A percentile compares a stretch with the other conserved stretches of the same genome.
phyloP scores from a whole-genome alignment of 2,113 vertebrate species.

The Anoura caudifer region DNA sequence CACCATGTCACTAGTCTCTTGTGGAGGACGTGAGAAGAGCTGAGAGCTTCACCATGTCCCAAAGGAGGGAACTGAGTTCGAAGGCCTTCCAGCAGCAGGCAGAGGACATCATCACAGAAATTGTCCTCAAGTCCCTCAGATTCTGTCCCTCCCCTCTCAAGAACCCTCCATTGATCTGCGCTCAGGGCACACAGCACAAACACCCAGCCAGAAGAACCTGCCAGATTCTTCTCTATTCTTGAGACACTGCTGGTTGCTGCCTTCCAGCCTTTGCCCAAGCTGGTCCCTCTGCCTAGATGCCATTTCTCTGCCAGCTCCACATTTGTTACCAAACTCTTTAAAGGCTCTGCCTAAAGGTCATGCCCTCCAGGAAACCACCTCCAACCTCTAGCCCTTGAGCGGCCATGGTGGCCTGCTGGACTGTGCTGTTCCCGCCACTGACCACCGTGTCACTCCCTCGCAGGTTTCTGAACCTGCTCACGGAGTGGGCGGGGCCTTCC shows the following conservation, averaged over 20 bases:
- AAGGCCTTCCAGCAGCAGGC: neutral
- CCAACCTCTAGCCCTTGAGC: neutral
- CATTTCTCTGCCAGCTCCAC: neutral
- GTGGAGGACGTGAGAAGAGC: neutral
- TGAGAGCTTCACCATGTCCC: neutral
- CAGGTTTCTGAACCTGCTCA: neutral
- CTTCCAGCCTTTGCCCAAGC: neutral
- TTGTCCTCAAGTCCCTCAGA: neutral
- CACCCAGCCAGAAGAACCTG: neutral
- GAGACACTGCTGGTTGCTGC: neutral
- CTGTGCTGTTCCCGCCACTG: neutral
- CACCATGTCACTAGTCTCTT: neutral
- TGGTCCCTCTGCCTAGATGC: neutral
- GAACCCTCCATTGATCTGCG: neutral
- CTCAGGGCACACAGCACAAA: neutral
- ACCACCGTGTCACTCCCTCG: neutral
- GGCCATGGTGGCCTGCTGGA: fast-evolving
- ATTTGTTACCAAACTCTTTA: neutral
- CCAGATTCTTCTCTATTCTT: neutral
- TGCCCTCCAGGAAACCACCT: neutral
- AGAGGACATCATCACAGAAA: neutral
- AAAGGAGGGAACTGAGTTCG: constrained; percentile 11
- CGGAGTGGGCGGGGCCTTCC: neutral
- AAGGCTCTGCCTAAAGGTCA: neutral
- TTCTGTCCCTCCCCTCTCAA: neutral